These are phyloP conservation scores for Sarcoramphus papa DNA, from an alignment of 2,797 vertebrate species.

Conservation along the genomic window DNA sequence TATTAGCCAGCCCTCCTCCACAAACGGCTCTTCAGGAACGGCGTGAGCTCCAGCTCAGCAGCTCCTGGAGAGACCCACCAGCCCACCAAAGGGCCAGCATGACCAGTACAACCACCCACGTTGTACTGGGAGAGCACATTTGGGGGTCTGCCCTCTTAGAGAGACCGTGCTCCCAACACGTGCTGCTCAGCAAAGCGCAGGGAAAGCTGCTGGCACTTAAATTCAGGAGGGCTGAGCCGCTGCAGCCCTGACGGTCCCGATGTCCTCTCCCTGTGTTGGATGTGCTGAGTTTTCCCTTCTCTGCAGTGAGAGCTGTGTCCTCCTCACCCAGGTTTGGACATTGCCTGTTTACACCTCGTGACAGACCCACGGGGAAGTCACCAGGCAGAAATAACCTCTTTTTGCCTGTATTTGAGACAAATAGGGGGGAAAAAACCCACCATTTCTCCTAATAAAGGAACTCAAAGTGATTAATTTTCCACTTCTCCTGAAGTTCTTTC, in stretches of 20 bases:
- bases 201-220: not conserved
- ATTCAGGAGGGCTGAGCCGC: not conserved
- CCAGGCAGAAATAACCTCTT: not conserved
- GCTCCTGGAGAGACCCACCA: not conserved
- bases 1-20: constrained; percentile 14
- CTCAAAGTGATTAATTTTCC: constrained; percentile 37
- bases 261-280: not conserved
- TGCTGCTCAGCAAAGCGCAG: not conserved
- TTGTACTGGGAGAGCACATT: accelerated
- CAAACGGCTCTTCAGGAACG: not conserved
- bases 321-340: not conserved
- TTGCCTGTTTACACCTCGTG: not conserved
- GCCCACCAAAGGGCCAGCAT: not conserved
- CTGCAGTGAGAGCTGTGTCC: not conserved
- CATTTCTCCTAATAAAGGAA: constrained; percentile 11
- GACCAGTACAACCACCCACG: not conserved
- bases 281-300: not conserved
- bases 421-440: not conserved
- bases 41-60: not conserved
- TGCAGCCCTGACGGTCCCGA: accelerated
- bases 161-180: accelerated
- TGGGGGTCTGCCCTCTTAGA: not conserved
- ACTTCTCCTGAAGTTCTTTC: not conserved
- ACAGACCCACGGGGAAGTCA: not conserved
- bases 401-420: constrained; percentile 2